Conservation (phyloP, 2,113 vertebrate genomes). For the Gnathonemus echidnorhynchus region DNA sequence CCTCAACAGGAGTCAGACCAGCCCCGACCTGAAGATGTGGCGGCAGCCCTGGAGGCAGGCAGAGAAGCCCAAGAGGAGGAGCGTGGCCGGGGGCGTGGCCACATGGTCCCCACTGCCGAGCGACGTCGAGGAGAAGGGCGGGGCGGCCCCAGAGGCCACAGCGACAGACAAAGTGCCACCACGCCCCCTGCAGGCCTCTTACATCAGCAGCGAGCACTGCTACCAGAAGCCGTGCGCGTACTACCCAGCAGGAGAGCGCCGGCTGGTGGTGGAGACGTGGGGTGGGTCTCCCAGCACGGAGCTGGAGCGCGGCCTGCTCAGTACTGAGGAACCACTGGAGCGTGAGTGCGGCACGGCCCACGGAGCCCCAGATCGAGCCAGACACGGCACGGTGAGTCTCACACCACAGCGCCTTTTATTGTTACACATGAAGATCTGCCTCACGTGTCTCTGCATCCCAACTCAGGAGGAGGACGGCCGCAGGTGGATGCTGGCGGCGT, state of each 20-base stretch:
- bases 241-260: conserved; percentile 86
- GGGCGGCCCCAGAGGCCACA: conserved; percentile 45
- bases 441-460: background rate
- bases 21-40: conserved; percentile 87
- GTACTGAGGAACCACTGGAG: conserved; percentile 71
- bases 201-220: conserved; percentile 93
- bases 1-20: conserved; percentile 68
- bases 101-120: conserved; percentile 45
- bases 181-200: conserved; percentile 79
- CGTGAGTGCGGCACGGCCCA: conserved; percentile 64
- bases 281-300: conserved; percentile 76
- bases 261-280: conserved; percentile 83
- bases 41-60: conserved; percentile 83
- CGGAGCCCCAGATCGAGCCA: conserved; percentile 32
- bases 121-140: conserved; percentile 40
- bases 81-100: conserved; percentile 34
- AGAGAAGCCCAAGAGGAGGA: conserved; percentile 51
- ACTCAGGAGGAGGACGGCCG: background rate
- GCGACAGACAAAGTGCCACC: conserved; percentile 48
- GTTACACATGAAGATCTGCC: background rate
- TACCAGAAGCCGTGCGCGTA: conserved; percentile 93
- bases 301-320: conserved; percentile 62
- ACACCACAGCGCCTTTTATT: background rate
- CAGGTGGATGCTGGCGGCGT: conserved; percentile 23
- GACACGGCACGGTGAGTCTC: conserved; percentile 54